Conservation (phyloP, 2,888 invertebrate genomes). For the Theretra japonica region DNA sequence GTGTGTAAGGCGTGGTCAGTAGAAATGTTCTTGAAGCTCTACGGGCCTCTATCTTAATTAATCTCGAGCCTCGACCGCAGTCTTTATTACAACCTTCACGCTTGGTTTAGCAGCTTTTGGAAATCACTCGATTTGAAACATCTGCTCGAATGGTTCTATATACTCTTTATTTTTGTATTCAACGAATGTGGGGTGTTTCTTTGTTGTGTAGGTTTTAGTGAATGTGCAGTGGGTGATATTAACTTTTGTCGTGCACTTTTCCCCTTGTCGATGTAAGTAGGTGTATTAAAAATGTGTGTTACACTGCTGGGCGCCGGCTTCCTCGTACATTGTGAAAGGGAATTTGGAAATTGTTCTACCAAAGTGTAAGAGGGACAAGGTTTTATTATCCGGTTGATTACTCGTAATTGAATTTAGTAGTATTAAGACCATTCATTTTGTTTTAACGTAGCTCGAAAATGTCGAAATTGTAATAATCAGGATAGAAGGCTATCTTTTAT, state of each 20-base stretch:
- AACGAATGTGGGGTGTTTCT: slow-evolving; percentile 13
- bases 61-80: slow-evolving; percentile 63
- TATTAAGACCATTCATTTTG: too few relatives aligned
- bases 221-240: neutral
- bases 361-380: neutral
- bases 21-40: slow-evolving; percentile 58
- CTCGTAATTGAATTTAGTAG: too few relatives aligned
- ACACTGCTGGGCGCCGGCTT: neutral
- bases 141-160: slow-evolving; percentile 54
- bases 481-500: too few relatives aligned
- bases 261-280: neutral
- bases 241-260: neutral
- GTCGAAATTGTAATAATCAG: too few relatives aligned
- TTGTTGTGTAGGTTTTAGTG: neutral
- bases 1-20: slow-evolving; percentile 63
- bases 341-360: neutral
- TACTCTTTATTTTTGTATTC: slow-evolving; percentile 34
- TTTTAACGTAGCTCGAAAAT: too few relatives aligned
- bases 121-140: slow-evolving; percentile 68
- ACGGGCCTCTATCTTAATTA: slow-evolving; percentile 73
- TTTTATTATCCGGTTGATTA: too few relatives aligned
- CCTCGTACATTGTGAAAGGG: neutral
- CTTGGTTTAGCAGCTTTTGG: slow-evolving; percentile 69
- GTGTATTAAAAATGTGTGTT: too few relatives aligned
- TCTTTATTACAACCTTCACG: slow-evolving; percentile 75